Conservation (phyloP, 2,888 invertebrate species). For the Baronia brevicornis region DNA sequence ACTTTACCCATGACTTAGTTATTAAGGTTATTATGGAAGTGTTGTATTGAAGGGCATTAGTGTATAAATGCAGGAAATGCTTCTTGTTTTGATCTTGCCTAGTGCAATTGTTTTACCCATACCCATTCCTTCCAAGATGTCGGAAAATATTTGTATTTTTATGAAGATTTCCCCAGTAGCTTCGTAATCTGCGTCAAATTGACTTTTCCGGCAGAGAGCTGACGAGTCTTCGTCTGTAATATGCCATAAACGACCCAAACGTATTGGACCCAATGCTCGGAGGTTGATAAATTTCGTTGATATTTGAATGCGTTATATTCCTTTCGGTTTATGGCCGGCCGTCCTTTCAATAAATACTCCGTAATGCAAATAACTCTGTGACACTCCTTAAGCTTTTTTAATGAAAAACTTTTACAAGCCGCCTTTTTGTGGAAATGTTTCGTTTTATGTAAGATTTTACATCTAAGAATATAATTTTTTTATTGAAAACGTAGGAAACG, state of each 20-base stretch:
- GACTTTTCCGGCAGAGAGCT: slow-evolving; percentile 66
- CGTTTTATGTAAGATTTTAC: too few relatives aligned
- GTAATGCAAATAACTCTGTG: slow-evolving; percentile 40
- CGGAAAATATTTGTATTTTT: slow-evolving; percentile 49
- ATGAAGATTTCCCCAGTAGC: slow-evolving; percentile 49
- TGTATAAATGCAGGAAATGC: too few relatives aligned
- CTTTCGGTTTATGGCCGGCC: slow-evolving; percentile 48
- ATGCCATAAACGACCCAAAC: slow-evolving; percentile 68
- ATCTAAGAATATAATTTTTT: too few relatives aligned
- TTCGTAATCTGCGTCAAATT: slow-evolving; percentile 68
- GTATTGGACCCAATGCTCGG: slow-evolving; percentile 60
- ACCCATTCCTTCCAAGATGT: slow-evolving; percentile 43
- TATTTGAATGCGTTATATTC: slow-evolving; percentile 70
- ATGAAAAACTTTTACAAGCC: slow-evolving; percentile 42
- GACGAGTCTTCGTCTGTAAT: slow-evolving; percentile 66
- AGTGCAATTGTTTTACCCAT: slow-evolving; percentile 21
- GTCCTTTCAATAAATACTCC: slow-evolving; percentile 56
- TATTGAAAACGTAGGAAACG: too few relatives aligned
- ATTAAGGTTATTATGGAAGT: too few relatives aligned
- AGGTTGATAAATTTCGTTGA: slow-evolving; percentile 69
- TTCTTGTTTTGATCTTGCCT: background rate
- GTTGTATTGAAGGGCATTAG: too few relatives aligned
- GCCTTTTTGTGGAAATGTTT: too few relatives aligned
- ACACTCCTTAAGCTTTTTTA: slow-evolving; percentile 45
- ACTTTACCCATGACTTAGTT: too few relatives aligned